Base-by-base conservation (phyloP, 1,140 invertebrate genomes). In the Hesperophylax magnus region DNA sequence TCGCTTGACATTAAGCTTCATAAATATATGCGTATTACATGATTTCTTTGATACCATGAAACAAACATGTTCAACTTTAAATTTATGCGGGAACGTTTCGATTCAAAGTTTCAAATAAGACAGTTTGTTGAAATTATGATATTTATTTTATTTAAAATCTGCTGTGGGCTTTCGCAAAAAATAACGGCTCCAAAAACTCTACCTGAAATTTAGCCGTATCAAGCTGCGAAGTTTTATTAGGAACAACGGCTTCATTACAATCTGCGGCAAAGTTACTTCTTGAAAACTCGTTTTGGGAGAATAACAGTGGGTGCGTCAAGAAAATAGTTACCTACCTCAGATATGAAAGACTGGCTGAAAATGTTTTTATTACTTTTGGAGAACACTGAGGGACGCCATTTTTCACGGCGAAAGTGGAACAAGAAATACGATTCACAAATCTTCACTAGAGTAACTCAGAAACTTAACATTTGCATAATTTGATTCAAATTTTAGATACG, bases 161-260 rank as follows among this genome's bases (percentile, higher is more conserved):
- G 39, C 67, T 22, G 31, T 69, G 34, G 17, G n/a, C n/a, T n/a
- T 52, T 52, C 3, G 67, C 31, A 47, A 47, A 52, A 52, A 52
- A 71, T 53, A 7, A 65, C 24, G 14, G 15, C 39, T 20, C 39
- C 39, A 71, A 52, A 71, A 71, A 47, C 8, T 52, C n/a, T 47
- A 52, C 34, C 67, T 71, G 67, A 71, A 71, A 11, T 71, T 52
- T 53, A 71, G 53, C 39, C 18, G 67, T 20, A 71, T 71, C 47
- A 71, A 71, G 31, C n/a, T n/a, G 20, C 18, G 22, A 71, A 71
- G 67, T 71, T 71, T 71, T 71, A 71, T 71, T 71, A 39, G 34
- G 67, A 71, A 52, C 67, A 71, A 39, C 31, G 67, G 67, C 39
- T 71, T 71, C 67, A 71, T 71, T 71, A 71, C 67, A 71, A 71